Evolutionary conservation across 2,797 vertebrate species (phyloP), one percentile per base, ranked within the genome.

Genomic region (Meda fulgida): DNA sequence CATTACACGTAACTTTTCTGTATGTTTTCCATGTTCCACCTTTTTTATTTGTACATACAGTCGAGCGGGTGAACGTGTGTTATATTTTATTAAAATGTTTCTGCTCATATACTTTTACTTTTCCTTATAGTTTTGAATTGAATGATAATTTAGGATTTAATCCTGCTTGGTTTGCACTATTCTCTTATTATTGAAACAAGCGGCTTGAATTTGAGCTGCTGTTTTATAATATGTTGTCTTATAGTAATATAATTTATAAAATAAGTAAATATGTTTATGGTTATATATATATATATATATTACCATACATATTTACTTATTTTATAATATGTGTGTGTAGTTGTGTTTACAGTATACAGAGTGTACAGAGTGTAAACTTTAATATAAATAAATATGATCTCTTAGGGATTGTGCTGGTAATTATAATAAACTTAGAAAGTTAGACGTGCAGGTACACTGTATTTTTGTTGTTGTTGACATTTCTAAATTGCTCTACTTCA

Each of bases 131-230:
- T 11, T 43, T 43, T 43, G 3, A 43, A 43, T 43, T 3, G 3
- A 11, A 43, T 55, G 79, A 13, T 58, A 36, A 81, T 71, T 71
- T 71, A 55, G 34, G 13, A 40, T 70, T 40, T 29, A 80, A 55
- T 19, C 23, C 14, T 11, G 19, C 8, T 70, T 51, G 48, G 29
- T 31, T 23, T n/a, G 26, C 48, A 10, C 26, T 18, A 53, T 77
- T 55, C 23, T 78, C 72, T 79, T 60, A 80, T 73, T 78, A 34
- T 67, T 65, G 73, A 86, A 77, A 66, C n/a, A 21, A 79, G 36
- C 79, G 73, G 80, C 36, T 83, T 51, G 77, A 82, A 86, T 89
- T 88, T 83, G 55, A 84, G 76, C 77, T 40, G 29, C 73, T 65
- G 40, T 86, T 87, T 84, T 86, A 51, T 51, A 89, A 87, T 58